Evolutionary conservation across 2,888 invertebrate genomes (phyloP).

Genomic region (Neria commutata): DNA sequence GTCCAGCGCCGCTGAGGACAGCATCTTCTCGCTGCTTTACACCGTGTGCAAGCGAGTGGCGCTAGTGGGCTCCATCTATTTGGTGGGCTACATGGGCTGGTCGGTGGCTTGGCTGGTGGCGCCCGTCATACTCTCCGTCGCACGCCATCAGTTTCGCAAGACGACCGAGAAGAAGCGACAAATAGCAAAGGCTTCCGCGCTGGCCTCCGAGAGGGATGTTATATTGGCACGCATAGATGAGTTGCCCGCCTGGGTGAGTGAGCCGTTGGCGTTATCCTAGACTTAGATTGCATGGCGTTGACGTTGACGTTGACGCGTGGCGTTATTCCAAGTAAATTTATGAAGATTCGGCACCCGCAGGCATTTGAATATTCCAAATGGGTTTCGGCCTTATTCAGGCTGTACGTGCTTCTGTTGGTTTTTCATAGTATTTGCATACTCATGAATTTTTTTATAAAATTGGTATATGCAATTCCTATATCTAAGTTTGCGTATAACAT

Average conservation of each 20-base stretch:
- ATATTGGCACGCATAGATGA: constrained; percentile 87
- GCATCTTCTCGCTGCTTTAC: constrained; percentile 68
- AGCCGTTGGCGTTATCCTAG: too few species aligned
- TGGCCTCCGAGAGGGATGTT: constrained; percentile 83
- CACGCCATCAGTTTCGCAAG: constrained; percentile 80
- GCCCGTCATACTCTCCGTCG: constrained; percentile 79
- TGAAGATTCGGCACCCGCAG: too few species aligned
- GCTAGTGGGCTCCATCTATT: constrained; percentile 76
- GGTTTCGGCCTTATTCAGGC: too few species aligned
- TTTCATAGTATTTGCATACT: too few species aligned
- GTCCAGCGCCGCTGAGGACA: constrained; percentile 44
- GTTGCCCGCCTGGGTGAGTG: constrained; percentile 90
- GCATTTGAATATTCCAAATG: too few species aligned
- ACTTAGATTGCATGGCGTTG: too few species aligned
- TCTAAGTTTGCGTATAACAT: too few species aligned
- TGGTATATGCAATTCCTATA: too few species aligned
- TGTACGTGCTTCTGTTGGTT: too few species aligned
- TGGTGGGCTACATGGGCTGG: constrained; percentile 85
- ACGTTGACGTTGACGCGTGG: too few species aligned
- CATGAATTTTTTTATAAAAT: too few species aligned
- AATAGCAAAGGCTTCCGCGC: constrained; percentile 77
- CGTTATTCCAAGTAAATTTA: too few species aligned
- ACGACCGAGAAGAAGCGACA: constrained; percentile 75
- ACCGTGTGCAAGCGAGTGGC: constrained; percentile 72
- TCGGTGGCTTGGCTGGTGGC: constrained; percentile 78